Evolutionary conservation across 1,140 invertebrate genomes (phyloP).

Genomic region (Caenorhabditis brenneri): DNA sequence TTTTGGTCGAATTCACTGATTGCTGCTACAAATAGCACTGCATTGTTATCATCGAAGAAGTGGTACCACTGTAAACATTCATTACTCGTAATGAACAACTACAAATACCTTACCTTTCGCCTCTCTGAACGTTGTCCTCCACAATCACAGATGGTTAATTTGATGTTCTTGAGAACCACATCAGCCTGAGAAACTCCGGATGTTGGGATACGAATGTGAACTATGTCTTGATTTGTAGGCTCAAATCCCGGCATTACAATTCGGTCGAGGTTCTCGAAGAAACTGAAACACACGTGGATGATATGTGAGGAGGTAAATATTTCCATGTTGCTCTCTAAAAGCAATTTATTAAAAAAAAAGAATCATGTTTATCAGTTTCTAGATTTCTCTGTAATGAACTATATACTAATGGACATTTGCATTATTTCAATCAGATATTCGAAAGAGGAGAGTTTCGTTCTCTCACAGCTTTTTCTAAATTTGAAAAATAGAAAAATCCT

Average conservation of each 20-base stretch:
- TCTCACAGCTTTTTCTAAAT: not conserved
- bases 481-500: not conserved
- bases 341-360: too few species aligned
- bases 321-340: too few species aligned
- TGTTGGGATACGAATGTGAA: conserved; percentile 49
- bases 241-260: conserved; percentile 43
- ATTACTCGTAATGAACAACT: not conserved
- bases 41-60: conserved; percentile 72
- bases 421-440: too few species aligned
- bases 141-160: conserved; percentile 46
- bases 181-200: conserved; percentile 51
- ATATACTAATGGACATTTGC: too few species aligned
- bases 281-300: conserved; percentile 50
- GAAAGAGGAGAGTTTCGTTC: too few species aligned
- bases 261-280: conserved; percentile 51
- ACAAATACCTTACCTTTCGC: conserved; percentile 68
- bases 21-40: conserved; percentile 62
- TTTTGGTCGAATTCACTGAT: conserved; percentile 72
- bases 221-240: conserved; percentile 53
- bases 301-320: too few species aligned
- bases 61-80: conserved; percentile 72
- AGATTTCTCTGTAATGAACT: too few species aligned
- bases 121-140: conserved; percentile 75
- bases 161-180: conserved; percentile 49
- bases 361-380: too few species aligned